Percentiles rank a stretch among this genome's conserved stretches.
Conservation (phyloP, 2,113 vertebrate species). For the Odocoileus virginianus region DNA sequence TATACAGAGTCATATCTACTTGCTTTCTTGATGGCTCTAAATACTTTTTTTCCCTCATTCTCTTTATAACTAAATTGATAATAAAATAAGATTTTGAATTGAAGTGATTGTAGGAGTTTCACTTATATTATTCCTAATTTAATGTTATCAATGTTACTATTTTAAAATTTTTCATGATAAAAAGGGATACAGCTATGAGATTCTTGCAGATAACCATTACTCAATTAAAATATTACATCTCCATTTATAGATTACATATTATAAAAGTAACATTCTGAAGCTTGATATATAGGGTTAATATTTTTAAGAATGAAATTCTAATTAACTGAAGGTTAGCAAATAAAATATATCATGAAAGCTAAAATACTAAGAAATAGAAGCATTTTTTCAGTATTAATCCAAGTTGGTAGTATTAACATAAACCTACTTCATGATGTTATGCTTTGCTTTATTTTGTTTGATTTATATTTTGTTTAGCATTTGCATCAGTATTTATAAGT, state of each 20-base stretch:
- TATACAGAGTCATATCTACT: not conserved
- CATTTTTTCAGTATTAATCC: not conserved
- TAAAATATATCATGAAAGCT: not conserved
- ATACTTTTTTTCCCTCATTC: not conserved
- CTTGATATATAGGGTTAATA: not conserved
- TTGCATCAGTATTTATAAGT: not conserved
- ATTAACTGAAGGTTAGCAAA: not conserved
- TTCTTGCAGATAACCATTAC: not conserved
- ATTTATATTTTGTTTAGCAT: not conserved
- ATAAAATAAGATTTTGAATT: not conserved
- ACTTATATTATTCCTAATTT: not conserved
- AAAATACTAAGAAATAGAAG: not conserved
- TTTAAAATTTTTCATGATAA: not conserved
- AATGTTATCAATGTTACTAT: not conserved
- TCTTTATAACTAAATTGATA: not conserved
- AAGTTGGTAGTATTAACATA: not conserved
- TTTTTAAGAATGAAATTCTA: not conserved
- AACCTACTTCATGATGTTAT: not conserved
- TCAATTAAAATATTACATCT: not conserved
- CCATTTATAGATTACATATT: not conserved
- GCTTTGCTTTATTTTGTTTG: not conserved
- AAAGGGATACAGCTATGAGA: not conserved
- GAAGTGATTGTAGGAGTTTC: not conserved
- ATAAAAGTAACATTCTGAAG: not conserved
- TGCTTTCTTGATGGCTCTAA: not conserved